Conservation (phyloP, 2,797 vertebrate species). For the Crypturellus tataupa region DNA sequence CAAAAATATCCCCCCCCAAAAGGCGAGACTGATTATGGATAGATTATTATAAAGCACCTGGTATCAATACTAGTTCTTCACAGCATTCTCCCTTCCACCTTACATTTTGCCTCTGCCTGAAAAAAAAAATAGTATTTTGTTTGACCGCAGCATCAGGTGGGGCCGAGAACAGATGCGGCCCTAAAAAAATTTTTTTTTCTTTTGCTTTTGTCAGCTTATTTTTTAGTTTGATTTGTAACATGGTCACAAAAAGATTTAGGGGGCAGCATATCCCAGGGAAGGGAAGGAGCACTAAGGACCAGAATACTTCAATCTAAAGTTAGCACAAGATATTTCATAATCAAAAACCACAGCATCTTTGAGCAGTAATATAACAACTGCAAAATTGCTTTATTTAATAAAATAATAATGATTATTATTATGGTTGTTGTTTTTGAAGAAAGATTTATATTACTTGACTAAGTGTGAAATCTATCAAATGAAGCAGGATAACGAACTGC, state of each 20-base stretch:
- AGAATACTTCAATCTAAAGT: neutral
- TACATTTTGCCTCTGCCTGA: neutral
- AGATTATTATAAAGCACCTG: neutral
- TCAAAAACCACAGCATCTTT: neutral
- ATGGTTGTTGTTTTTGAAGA: conserved; percentile 11
- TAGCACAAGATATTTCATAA: neutral
- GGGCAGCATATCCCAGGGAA: neutral
- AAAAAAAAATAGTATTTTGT: neutral
- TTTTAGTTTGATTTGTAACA: neutral
- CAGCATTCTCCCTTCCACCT: neutral
- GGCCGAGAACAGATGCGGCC: neutral
- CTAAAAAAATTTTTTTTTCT: too few relatives aligned
- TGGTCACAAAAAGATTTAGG: neutral
- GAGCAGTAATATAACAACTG: neutral
- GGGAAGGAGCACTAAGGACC: neutral
- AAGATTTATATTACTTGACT: conserved; percentile 10
- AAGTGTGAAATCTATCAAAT: neutral
- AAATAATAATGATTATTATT: conserved; percentile 34
- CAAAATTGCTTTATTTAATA: conserved; percentile 31
- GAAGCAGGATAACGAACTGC: neutral
- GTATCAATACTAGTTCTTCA: neutral
- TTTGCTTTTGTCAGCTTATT: neutral
- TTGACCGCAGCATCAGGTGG: neutral
- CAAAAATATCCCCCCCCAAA: neutral
- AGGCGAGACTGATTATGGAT: neutral